Evolutionary conservation across 1,140 invertebrate species (phyloP).

Genomic region (Globodera rostochiensis): DNA sequence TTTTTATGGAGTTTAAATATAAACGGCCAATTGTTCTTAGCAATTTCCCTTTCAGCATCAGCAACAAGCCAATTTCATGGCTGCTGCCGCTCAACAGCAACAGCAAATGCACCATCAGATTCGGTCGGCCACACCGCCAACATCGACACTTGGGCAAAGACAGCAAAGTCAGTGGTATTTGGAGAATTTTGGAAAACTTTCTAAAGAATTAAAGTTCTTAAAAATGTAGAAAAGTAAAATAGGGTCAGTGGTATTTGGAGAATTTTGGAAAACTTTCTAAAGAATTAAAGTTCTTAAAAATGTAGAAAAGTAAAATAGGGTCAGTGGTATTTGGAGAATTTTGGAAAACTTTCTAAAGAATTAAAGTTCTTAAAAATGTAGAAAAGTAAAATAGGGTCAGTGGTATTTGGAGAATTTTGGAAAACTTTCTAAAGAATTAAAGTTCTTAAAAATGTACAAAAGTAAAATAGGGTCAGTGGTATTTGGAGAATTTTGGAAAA

Average conservation of each 20-base stretch:
- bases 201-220: background rate
- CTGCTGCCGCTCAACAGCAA: slow-evolving; percentile 11
- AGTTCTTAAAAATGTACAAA: no score
- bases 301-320: background rate
- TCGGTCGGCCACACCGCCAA: slow-evolving; percentile 20
- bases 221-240: no score
- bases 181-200: background rate
- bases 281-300: background rate
- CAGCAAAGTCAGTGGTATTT: slow-evolving; percentile 12
- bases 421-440: background rate
- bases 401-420: background rate
- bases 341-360: background rate
- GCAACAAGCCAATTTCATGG: slow-evolving; percentile 21
- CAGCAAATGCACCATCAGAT: slow-evolving; percentile 25
- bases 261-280: background rate
- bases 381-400: background rate
- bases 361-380: no score
- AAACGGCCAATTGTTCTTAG: no score
- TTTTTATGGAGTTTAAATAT: no score
- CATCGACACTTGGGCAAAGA: slow-evolving; percentile 12
- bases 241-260: background rate
- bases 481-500: background rate
- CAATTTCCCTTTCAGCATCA: background rate
- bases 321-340: background rate
- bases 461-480: background rate